Evolutionary conservation across 2,113 vertebrate species (phyloP).

Genomic region (Daubentonia madagascariensis): DNA sequence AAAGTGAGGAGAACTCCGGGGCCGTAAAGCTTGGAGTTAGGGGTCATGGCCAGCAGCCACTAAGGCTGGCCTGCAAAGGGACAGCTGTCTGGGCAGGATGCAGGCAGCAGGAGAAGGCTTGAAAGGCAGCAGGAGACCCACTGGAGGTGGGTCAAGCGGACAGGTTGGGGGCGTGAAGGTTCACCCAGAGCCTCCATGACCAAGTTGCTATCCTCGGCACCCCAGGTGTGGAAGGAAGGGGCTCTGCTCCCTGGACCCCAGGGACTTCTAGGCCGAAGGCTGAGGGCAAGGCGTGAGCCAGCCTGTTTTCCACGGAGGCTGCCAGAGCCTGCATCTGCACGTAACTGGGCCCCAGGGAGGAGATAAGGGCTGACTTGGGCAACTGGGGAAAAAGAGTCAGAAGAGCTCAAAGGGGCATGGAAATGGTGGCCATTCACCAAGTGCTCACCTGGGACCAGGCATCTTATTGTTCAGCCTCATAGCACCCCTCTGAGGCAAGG

Average conservation of each 20-base stretch:
- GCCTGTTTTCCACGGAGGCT: neutral
- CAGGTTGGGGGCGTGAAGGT: neutral
- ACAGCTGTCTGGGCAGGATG: neutral
- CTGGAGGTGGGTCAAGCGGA: no score
- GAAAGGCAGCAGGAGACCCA: neutral
- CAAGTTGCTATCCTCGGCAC: neutral
- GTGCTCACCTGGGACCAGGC: neutral
- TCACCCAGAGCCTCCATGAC: neutral
- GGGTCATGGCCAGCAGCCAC: no score
- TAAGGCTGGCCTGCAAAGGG: neutral
- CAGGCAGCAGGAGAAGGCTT: neutral
- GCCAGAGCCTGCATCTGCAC: neutral
- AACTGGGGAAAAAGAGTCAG: neutral
- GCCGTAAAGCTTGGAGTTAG: neutral
- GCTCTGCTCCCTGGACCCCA: neutral
- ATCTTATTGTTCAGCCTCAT: neutral
- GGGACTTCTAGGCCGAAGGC: neutral
- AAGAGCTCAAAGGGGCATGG: neutral
- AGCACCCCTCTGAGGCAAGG: neutral
- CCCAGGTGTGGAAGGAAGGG: neutral
- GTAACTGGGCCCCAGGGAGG: neutral
- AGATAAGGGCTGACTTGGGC: neutral
- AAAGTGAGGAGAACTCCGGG: neutral
- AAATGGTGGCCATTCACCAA: neutral
- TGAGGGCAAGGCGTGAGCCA: neutral